Percentiles rank a stretch among this genome's conserved stretches.
phyloP scores from a whole-genome alignment of 2,888 invertebrate genomes.

The Melanotus villosus region DNA sequence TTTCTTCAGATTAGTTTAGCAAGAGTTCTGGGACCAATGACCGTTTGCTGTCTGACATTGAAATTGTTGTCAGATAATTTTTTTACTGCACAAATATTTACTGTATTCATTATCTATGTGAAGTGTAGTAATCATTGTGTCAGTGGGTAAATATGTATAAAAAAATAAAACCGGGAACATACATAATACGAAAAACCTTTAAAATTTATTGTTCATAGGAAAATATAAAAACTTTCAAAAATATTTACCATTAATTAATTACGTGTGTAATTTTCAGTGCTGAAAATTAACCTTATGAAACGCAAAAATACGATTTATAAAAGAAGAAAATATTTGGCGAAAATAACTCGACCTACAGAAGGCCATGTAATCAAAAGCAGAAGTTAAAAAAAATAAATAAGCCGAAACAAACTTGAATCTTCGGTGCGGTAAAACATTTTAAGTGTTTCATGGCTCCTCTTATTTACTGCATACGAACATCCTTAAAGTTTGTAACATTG shows the following conservation, averaged over 20 bases:
- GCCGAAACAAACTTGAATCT: conserved; percentile 25
- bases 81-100: conserved; percentile 56
- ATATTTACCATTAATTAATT: too few species aligned
- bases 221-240: too few species aligned
- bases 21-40: conserved; percentile 53
- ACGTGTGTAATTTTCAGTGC: too few species aligned
- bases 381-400: conserved; percentile 19
- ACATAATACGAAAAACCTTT: too few species aligned
- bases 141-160: conserved; percentile 45
- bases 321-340: too few species aligned
- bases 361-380: conserved; percentile 43
- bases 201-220: too few species aligned
- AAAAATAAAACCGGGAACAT: neutral
- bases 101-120: conserved; percentile 39
- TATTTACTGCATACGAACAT: conserved; percentile 32
- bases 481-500: conserved; percentile 37
- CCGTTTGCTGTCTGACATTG: conserved; percentile 60
- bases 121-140: conserved; percentile 44
- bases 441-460: conserved; percentile 43
- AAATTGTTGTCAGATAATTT: conserved; percentile 57
- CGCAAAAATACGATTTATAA: too few species aligned
- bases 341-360: conserved; percentile 52
- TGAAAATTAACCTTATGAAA: too few species aligned
- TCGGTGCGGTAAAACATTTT: conserved; percentile 16
- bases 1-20: conserved; percentile 42